A percentile compares a stretch with the other conserved stretches of the same genome.
phyloP scores from a whole-genome alignment of 2,888 invertebrate species.

The Platycheirus rosarum region DNA sequence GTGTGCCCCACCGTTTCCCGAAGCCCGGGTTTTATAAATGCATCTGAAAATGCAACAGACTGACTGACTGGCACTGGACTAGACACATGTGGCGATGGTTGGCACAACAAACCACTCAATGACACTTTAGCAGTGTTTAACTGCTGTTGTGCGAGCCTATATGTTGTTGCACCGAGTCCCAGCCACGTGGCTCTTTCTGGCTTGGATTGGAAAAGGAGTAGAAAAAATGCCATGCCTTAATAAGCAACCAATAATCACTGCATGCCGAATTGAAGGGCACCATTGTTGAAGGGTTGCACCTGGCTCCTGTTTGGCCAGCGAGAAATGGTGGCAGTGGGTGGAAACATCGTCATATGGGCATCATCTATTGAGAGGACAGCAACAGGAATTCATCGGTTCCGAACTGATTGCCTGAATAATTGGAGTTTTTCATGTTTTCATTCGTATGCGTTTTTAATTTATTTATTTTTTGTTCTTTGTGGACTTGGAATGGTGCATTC shows the following conservation, averaged over 20 bases:
- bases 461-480: conserved; percentile 38
- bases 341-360: conserved; percentile 53
- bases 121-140: conserved; percentile 71
- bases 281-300: conserved; percentile 56
- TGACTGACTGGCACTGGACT: conserved; percentile 57
- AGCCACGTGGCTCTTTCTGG: conserved; percentile 61
- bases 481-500: conserved; percentile 35
- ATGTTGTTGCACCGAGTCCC: conserved; percentile 49
- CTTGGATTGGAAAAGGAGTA: conserved; percentile 24
- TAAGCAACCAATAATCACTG: conserved; percentile 69
- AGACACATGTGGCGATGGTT: conserved; percentile 51
- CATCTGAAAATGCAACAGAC: conserved; percentile 68
- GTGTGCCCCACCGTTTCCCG: conserved; percentile 17
- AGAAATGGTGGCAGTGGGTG: conserved; percentile 21
- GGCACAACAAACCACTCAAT: conserved; percentile 70
- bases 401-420: conserved; percentile 72
- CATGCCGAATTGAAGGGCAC: conserved; percentile 63
- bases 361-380: conserved; percentile 64
- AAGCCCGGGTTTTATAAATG: conserved; percentile 27
- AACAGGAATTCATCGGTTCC: conserved; percentile 65
- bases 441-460: conserved; percentile 51
- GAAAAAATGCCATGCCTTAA: conserved; percentile 54
- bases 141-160: conserved; percentile 48
- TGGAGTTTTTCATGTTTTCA: conserved; percentile 71
- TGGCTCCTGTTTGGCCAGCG: conserved; percentile 34